phyloP scores from a whole-genome alignment of 2,888 invertebrate genomes.

The Apantesis nais region DNA sequence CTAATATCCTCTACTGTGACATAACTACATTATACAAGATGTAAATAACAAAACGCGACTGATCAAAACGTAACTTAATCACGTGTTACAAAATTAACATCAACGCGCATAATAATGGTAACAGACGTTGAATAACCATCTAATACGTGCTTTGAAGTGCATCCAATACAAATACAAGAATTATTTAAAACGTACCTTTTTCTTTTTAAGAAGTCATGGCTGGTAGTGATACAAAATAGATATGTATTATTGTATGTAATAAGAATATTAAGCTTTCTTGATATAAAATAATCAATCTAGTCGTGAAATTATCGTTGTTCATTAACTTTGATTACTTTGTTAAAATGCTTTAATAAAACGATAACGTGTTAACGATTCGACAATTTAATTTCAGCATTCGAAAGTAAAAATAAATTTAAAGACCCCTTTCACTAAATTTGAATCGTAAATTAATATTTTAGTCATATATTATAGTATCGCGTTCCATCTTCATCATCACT shows the following conservation, averaged over 20 bases:
- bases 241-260: conserved; percentile 26
- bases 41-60: conserved; percentile 23
- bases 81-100: conserved; percentile 34
- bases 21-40: conserved; percentile 27
- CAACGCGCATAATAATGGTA: conserved; percentile 35
- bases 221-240: conserved; percentile 12
- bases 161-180: conserved; percentile 27
- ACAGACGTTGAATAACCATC: conserved; percentile 36
- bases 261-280: conserved; percentile 28
- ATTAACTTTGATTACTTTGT: conserved; percentile 9
- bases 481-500: neutral
- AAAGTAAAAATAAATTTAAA: neutral
- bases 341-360: neutral
- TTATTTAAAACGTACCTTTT: no score
- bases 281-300: conserved; percentile 33
- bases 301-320: conserved; percentile 22
- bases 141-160: conserved; percentile 31
- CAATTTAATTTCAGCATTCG: neutral
- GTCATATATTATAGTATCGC: neutral
- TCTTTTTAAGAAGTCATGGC: conserved; percentile 46
- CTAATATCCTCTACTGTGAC: conserved; percentile 15
- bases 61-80: conserved; percentile 24
- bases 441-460: neutral
- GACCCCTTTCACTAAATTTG: conserved; percentile 1
- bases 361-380: neutral